phyloP scores from a whole-genome alignment of 2,888 invertebrate genomes.

The Clivina fossor region DNA sequence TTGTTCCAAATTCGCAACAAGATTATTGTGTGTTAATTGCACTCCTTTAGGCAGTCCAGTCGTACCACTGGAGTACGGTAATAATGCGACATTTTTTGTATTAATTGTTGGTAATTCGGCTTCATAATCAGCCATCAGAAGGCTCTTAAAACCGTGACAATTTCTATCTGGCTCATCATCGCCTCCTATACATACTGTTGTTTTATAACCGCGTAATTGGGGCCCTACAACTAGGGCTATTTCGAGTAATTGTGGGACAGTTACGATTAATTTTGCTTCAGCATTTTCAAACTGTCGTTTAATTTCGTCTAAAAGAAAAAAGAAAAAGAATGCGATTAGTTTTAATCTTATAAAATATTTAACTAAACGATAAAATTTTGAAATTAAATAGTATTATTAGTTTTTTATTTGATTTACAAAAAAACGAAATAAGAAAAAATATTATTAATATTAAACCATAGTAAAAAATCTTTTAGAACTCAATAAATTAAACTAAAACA shows the following conservation, averaged over 20 bases:
- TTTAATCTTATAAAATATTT: neutral
- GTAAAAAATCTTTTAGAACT: no score
- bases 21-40: constrained; percentile 70
- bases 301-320: constrained; percentile 60
- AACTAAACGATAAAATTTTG: neutral
- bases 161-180: constrained; percentile 56
- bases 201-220: constrained; percentile 59
- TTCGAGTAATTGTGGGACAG: constrained; percentile 65
- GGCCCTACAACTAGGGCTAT: constrained; percentile 59
- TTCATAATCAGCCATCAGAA: constrained; percentile 49
- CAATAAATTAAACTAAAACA: no score
- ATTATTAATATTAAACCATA: no score
- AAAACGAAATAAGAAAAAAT: no score
- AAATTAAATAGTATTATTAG: no score
- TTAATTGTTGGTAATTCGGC: constrained; percentile 54
- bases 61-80: constrained; percentile 73
- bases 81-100: constrained; percentile 58
- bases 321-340: neutral
- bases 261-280: constrained; percentile 64
- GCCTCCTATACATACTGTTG: constrained; percentile 66
- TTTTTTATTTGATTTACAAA: no score
- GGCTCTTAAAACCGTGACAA: constrained; percentile 50
- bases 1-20: constrained; percentile 55
- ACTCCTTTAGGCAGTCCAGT: constrained; percentile 83
- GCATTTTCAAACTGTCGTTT: constrained; percentile 64